These are phyloP conservation scores for Meghimatium bilineatum DNA, from an alignment of 2,888 invertebrate genomes.

Conservation along the genomic window DNA sequence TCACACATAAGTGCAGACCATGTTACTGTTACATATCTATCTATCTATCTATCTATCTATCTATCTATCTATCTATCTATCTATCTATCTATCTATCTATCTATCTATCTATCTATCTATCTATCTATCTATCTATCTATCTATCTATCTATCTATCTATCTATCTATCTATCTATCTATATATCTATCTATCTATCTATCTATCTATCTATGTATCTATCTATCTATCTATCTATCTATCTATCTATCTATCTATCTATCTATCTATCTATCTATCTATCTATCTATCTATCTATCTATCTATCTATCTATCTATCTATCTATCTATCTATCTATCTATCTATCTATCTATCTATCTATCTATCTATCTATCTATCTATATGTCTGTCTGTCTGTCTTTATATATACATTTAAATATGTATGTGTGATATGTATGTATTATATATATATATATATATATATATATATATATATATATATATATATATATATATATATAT, in stretches of 20 bases:
- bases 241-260: background rate
- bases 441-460: no score
- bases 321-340: background rate
- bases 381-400: background rate
- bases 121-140: conserved; percentile 18
- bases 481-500: no score
- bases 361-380: background rate
- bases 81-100: conserved; percentile 18
- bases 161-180: conserved; percentile 8
- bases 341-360: background rate
- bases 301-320: background rate
- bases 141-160: conserved; percentile 11
- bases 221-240: conserved; percentile 5
- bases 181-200: conserved; percentile 6
- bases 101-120: conserved; percentile 18
- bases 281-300: background rate
- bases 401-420: no score
- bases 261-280: background rate
- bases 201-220: background rate
- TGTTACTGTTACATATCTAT: no score
- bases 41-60: background rate
- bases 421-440: no score
- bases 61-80: conserved; percentile 7
- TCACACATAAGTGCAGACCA: no score
- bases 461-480: no score